A percentile compares a stretch with the other conserved stretches of the same genome.
Conservation (phyloP, 2,888 invertebrate genomes). For the Clepsis dumicolana region DNA sequence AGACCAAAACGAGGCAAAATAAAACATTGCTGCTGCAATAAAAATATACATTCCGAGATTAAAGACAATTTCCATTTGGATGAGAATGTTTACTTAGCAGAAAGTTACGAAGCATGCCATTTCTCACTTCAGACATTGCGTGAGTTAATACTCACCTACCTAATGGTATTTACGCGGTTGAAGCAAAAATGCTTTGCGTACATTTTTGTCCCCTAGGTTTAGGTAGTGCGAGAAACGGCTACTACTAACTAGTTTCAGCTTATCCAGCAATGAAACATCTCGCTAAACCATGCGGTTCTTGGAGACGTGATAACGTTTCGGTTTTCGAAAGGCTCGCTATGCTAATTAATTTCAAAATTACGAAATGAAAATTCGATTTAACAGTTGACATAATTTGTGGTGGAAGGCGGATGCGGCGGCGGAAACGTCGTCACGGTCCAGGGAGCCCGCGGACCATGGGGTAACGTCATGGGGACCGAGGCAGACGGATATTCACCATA, state of each 20-base stretch:
- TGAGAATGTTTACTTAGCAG: slow-evolving; percentile 8
- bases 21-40: neutral
- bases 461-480: slow-evolving; percentile 71
- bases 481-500: slow-evolving; percentile 38
- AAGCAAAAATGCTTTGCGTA: slow-evolving; percentile 9
- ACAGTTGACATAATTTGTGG: slow-evolving; percentile 75
- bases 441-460: slow-evolving; percentile 63
- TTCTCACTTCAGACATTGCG: slow-evolving; percentile 18
- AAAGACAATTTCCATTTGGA: neutral
- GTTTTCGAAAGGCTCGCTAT: slow-evolving; percentile 17
- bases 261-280: neutral
- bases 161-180: too few relatives aligned
- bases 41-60: neutral
- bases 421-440: slow-evolving; percentile 82
- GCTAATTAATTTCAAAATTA: slow-evolving; percentile 54
- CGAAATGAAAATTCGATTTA: slow-evolving; percentile 71
- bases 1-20: neutral
- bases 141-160: too few relatives aligned
- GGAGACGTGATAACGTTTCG: neutral
- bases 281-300: neutral
- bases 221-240: too few relatives aligned
- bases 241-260: too few relatives aligned
- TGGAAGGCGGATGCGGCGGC: slow-evolving; percentile 80
- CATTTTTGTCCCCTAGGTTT: neutral
- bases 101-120: slow-evolving; percentile 13